phyloP scores from a whole-genome alignment of 2,888 invertebrate genomes.

The Dynastes maya region DNA sequence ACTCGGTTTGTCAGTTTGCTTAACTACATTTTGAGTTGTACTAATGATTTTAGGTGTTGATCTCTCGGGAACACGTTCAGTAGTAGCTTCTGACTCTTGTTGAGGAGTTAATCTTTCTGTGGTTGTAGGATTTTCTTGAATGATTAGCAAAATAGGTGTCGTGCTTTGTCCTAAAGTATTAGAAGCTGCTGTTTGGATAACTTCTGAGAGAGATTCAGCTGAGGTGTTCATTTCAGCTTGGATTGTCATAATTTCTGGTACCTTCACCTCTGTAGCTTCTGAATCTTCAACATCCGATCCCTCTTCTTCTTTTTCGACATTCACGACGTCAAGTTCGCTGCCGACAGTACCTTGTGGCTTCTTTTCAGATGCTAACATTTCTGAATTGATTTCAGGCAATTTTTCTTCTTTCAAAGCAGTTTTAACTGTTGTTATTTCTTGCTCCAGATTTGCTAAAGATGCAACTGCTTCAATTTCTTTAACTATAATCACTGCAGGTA shows the following conservation, averaged over 20 bases:
- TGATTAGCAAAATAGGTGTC: slow-evolving; percentile 48
- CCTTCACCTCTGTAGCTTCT: not conserved
- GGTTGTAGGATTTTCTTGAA: slow-evolving; percentile 40
- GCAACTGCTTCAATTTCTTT: not conserved
- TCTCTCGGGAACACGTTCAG: not conserved
- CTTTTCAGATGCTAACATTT: not conserved
- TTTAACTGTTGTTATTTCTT: slow-evolving; percentile 9
- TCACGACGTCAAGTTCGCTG: too few relatives aligned
- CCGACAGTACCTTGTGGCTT: not conserved
- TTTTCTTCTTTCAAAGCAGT: not conserved
- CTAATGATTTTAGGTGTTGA: not conserved
- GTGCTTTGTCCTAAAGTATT: slow-evolving; percentile 32
- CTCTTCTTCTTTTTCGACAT: not conserved
- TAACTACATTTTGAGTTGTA: slow-evolving; percentile 24
- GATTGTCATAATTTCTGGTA: too few relatives aligned
- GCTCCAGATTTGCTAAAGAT: not conserved
- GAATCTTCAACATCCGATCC: not conserved
- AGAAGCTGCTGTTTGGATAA: slow-evolving; percentile 40
- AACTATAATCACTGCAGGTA: not conserved
- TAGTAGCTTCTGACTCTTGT: not conserved
- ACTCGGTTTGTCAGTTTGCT: slow-evolving; percentile 15
- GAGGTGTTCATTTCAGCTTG: not conserved
- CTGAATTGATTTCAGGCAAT: not conserved
- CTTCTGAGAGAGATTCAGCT: slow-evolving; percentile 23
- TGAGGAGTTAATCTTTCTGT: not conserved